Percentiles rank a stretch among this genome's conserved stretches.
These are phyloP conservation scores for Gobiocypris rarus DNA, from an alignment of 2,113 vertebrate species.

Conservation along the genomic window DNA sequence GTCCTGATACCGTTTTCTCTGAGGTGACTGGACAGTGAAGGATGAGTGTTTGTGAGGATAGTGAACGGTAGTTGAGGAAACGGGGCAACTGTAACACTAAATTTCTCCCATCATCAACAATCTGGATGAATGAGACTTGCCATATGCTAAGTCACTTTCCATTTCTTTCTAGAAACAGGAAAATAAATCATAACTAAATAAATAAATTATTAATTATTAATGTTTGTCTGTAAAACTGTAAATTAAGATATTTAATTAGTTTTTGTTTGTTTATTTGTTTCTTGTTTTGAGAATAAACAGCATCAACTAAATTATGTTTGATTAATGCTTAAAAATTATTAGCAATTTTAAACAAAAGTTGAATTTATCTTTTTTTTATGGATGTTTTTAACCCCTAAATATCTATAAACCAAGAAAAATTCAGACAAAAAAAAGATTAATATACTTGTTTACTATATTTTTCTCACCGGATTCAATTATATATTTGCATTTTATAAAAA, in stretches of 20 bases:
- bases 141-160: background rate
- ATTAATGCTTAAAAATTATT: background rate
- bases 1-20: background rate
- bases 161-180: background rate
- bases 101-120: background rate
- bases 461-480: too few relatives aligned
- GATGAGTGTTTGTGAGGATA: slow-evolving; percentile 6
- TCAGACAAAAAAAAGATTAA: too few relatives aligned
- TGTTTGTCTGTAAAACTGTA: background rate
- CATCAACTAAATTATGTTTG: too few relatives aligned
- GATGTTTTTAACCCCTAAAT: background rate
- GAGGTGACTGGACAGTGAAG: slow-evolving; percentile 19
- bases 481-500: too few relatives aligned
- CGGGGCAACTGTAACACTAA: background rate
- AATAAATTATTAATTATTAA: background rate
- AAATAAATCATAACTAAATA: background rate
- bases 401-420: too few relatives aligned
- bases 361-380: too few relatives aligned
- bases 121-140: background rate
- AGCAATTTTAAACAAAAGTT: background rate
- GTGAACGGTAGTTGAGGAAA: background rate
- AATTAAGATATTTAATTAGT: background rate
- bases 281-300: too few relatives aligned
- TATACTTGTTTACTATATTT: too few relatives aligned
- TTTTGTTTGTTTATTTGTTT: too few relatives aligned